Base-by-base conservation (phyloP, 2,113 vertebrate species). In the Gracilinanus agilis region DNA sequence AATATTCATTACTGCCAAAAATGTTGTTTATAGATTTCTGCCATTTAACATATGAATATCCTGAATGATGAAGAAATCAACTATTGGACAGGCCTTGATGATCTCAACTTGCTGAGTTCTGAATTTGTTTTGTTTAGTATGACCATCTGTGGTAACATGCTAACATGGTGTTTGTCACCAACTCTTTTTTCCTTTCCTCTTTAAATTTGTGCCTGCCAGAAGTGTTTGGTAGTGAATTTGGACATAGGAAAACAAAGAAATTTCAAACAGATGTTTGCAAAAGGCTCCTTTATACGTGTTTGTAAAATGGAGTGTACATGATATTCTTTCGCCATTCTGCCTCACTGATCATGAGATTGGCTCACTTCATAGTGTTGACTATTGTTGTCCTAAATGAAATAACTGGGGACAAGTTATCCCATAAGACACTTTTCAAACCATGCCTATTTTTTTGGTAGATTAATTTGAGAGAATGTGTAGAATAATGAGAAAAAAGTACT, bases 11-110 rank as follows among this genome's bases (percentile, higher is more conserved):
- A n/a, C 34, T 75, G 34, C n/a, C n/a, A 83, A 40, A 83, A 83
- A 83, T 83, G 67, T 23, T 83, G 19, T 21, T 83, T 40, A 40
- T 40, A 23, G 19, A 83, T 83, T 83, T 83, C n/a, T 83, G 67
- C 61, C 67, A 83, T n/a, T 75, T 19, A n/a, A 75, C n/a, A 75
- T 1, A n/a, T 75, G 2, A 40, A 40, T 83, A 25, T 6, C 19
- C 67, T 83, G 67, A 96, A 54, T 44, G 97, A 88, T 92, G 94
- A 93, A 53, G 91, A 91, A 97, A 95, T 92, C 27, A 23, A 56
- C 56, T 95, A 24, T n/a, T 96, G 93, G 44, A 94, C 93, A 95
- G 56, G 92, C 23, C 19, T 21, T 7, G 1, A 29, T 19, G 34
- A 75, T 83, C 94, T 97, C n/a, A 54, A 89, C 3, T 94, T 95